Conservation (phyloP, 2,888 invertebrate genomes). For the Agriopis marginaria region DNA sequence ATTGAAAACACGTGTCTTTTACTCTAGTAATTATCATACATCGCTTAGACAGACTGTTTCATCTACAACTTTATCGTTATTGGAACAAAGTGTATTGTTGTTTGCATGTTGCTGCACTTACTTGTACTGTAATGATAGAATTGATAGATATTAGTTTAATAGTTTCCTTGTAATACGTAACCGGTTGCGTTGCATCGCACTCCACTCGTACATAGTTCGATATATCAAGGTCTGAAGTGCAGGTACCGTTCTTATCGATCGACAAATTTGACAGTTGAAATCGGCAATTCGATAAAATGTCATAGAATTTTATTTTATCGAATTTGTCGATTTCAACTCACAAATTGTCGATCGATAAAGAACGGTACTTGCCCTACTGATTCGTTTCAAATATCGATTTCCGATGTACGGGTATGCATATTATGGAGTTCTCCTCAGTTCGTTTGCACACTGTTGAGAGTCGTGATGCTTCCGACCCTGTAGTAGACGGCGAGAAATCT, state of each 20-base stretch:
- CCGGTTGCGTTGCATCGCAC: constrained; percentile 11
- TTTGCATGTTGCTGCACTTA: not conserved
- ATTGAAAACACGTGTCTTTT: constrained; percentile 18
- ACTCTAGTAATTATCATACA: not conserved
- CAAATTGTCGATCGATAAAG: no score
- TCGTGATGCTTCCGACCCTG: no score
- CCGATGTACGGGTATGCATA: no score
- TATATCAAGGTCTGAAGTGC: constrained; percentile 12
- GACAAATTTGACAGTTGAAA: no score
- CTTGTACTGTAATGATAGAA: not conserved
- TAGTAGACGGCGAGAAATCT: no score
- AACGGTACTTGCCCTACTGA: no score
- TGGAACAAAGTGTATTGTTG: not conserved
- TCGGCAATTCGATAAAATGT: no score
- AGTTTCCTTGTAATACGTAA: constrained; percentile 27
- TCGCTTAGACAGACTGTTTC: not conserved
- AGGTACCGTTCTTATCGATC: no score
- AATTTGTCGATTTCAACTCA: no score
- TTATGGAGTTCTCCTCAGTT: no score
- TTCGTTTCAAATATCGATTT: not conserved
- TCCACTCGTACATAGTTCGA: not conserved
- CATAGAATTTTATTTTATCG: no score
- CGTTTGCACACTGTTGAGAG: no score
- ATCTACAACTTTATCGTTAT: constrained; percentile 2
- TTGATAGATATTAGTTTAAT: constrained; percentile 14